These are phyloP conservation scores for Andrena chrysosceles DNA, from an alignment of 2,888 invertebrate species.

Conservation along the genomic window DNA sequence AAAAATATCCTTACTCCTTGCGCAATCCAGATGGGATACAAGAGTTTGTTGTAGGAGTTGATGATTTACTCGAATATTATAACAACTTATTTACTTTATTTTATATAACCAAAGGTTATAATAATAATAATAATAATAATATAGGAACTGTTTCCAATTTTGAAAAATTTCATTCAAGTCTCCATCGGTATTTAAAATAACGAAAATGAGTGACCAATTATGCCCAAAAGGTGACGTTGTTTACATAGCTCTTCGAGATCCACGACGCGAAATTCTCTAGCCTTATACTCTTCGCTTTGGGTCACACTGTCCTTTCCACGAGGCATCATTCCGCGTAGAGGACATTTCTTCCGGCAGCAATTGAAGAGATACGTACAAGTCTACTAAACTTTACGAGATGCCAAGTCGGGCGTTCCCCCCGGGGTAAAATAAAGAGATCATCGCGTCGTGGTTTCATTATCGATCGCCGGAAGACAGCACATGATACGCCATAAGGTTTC, in stretches of 20 bases:
- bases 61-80: too few species aligned
- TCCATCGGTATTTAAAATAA: too few species aligned
- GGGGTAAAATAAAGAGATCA: conserved; percentile 36
- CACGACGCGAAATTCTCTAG: not conserved
- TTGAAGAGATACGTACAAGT: not conserved
- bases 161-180: too few species aligned
- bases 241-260: too few species aligned
- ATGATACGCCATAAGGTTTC: conserved; percentile 61
- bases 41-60: too few species aligned
- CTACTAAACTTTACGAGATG: conserved; percentile 21
- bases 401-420: not conserved
- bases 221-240: too few species aligned
- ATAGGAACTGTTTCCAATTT: too few species aligned
- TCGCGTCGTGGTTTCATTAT: conserved; percentile 45
- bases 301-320: not conserved
- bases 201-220: too few species aligned
- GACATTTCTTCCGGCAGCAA: not conserved
- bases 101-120: too few species aligned
- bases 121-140: too few species aligned
- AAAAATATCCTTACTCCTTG: not conserved
- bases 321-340: not conserved
- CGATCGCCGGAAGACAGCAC: conserved; percentile 43
- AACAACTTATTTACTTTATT: too few species aligned
- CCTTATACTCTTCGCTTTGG: not conserved
- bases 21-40: not conserved